These are phyloP conservation scores for Ahaetulla prasina DNA, from an alignment of 2,113 vertebrate genomes.

Conservation along the genomic window DNA sequence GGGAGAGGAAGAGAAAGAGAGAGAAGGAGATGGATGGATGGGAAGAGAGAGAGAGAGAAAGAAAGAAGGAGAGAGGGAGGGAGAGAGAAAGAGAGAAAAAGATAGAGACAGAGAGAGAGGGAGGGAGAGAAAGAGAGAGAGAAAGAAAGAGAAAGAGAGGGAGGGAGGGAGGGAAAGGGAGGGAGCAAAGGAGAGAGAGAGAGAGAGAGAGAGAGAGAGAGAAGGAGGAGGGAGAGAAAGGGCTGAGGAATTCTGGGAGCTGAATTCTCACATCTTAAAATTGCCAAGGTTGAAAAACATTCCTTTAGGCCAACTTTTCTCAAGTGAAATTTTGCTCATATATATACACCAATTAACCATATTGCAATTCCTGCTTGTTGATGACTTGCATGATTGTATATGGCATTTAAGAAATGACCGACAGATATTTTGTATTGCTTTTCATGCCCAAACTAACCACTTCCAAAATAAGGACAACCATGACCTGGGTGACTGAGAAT, in stretches of 20 bases:
- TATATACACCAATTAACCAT: not conserved
- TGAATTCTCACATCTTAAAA: not conserved
- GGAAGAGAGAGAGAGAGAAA: not conserved
- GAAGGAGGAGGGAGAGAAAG: no score
- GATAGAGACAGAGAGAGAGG: no score
- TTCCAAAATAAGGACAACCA: not conserved
- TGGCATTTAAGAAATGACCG: not conserved
- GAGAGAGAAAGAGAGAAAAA: accelerated
- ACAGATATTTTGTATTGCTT: not conserved
- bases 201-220: no score
- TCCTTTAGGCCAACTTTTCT: not conserved
- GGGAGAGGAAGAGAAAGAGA: not conserved
- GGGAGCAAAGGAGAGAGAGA: accelerated
- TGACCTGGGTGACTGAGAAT: no score
- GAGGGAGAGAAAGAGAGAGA: not conserved
- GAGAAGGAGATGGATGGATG: accelerated
- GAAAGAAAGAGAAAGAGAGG: not conserved
- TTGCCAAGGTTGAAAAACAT: not conserved
- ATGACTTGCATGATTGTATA: not conserved
- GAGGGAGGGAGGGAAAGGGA: not conserved
- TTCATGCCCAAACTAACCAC: not conserved
- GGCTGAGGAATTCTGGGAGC: not conserved
- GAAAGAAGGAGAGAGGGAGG: no score
- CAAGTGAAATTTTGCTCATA: slow-evolving; percentile 47
- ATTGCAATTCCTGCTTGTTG: not conserved